These are phyloP conservation scores for Globicephala melas DNA, from an alignment of 2,113 vertebrate genomes.

Conservation along the genomic window DNA sequence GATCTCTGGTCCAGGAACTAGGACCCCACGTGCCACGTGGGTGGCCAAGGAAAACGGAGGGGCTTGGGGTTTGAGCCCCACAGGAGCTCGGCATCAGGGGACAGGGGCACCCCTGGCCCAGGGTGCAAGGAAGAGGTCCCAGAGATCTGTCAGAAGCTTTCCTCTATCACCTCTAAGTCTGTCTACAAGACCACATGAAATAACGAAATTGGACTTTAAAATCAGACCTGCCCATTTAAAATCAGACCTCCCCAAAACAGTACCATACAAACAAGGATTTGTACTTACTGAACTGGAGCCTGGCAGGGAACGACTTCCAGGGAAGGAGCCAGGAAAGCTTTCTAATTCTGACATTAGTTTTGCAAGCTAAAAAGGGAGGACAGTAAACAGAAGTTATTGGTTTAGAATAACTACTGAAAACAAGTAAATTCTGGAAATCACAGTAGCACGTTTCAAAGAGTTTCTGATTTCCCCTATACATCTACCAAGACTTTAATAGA, in stretches of 20 bases:
- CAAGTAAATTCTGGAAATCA: slow-evolving; percentile 47
- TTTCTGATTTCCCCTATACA: background rate
- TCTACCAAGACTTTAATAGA: background rate
- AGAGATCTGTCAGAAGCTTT: background rate
- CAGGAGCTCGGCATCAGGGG: background rate
- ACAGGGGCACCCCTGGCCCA: background rate
- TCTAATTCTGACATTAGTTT: slow-evolving; percentile 97
- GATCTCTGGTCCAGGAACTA: background rate
- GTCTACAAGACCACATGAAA: background rate
- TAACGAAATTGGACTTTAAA: background rate
- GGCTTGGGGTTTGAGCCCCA: background rate
- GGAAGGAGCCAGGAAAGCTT: slow-evolving; percentile 89
- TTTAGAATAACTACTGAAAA: slow-evolving; percentile 55
- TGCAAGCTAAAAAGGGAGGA: slow-evolving; percentile 87
- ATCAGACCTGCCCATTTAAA: background rate
- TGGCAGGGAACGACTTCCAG: slow-evolving; percentile 79
- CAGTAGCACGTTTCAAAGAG: background rate
- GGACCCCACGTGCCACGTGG: background rate
- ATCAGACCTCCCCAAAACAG: background rate
- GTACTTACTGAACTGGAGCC: slow-evolving; percentile 82
- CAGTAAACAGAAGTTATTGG: slow-evolving; percentile 36
- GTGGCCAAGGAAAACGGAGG: background rate
- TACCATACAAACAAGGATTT: background rate
- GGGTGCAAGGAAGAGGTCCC: background rate
- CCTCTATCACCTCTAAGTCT: background rate